These are phyloP conservation scores for Ardeotis arabs DNA, from an alignment of 2,113 vertebrate genomes.

Conservation along the genomic window DNA sequence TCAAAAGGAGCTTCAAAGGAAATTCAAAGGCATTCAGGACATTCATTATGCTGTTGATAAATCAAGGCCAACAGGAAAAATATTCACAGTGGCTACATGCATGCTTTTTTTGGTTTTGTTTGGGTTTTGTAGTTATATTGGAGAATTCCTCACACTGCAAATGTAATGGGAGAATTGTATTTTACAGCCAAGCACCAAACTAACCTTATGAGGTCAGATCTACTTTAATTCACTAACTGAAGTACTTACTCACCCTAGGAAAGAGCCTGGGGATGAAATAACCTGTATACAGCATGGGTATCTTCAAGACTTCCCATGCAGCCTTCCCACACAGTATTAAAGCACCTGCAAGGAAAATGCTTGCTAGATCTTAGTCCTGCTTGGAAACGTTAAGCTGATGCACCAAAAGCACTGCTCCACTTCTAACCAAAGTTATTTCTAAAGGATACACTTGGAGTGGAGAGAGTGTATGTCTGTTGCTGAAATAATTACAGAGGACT, in stretches of 20 bases:
- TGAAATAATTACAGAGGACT: background rate
- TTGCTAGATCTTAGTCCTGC: background rate
- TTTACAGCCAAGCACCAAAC: background rate
- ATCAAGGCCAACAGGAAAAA: background rate
- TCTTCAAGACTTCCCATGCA: background rate
- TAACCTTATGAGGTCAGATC: background rate
- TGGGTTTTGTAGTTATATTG: background rate
- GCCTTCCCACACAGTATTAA: rapidly evolving
- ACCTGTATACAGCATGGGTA: rapidly evolving
- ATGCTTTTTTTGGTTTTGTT: background rate
- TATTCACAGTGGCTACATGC: background rate
- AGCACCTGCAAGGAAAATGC: background rate
- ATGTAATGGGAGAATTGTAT: rapidly evolving
- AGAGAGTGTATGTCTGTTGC: background rate
- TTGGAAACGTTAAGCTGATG: background rate
- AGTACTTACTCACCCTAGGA: background rate
- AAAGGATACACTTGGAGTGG: background rate
- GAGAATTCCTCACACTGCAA: background rate
- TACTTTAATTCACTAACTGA: background rate
- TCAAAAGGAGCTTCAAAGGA: background rate
- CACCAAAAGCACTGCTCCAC: background rate
- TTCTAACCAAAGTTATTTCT: background rate
- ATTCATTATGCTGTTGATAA: background rate
- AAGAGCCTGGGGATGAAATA: background rate
- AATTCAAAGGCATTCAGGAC: background rate